A percentile compares a stretch with the other conserved stretches of the same genome.
phyloP scores from a whole-genome alignment of 2,113 vertebrate genomes.

The Calidris pygmaea region DNA sequence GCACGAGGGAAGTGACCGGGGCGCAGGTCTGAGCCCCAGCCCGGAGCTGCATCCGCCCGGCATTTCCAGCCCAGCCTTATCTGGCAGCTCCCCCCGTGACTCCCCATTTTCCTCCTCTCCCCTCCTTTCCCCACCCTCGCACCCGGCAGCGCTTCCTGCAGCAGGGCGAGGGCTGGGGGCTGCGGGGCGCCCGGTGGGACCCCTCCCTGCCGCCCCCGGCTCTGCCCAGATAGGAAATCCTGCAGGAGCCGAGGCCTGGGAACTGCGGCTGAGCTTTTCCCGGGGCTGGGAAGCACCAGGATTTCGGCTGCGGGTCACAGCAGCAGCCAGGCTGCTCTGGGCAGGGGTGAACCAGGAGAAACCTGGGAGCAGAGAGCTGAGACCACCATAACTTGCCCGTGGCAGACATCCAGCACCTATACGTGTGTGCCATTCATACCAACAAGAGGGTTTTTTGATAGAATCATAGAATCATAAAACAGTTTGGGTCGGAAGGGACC shows the following conservation, averaged over 20 bases:
- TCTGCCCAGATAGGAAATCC: slow-evolving; percentile 53
- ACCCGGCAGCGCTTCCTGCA: slow-evolving; percentile 27
- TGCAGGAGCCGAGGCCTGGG: slow-evolving; percentile 7
- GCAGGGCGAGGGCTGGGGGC: slow-evolving; percentile 33
- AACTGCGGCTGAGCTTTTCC: neutral
- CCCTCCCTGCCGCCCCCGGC: slow-evolving; percentile 4
- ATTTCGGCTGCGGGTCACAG: neutral
- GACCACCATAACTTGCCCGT: accelerated
- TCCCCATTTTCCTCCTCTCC: slow-evolving; percentile 36
- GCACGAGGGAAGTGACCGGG: slow-evolving; percentile 36
- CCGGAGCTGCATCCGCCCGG: slow-evolving; percentile 19
- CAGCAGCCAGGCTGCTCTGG: neutral
- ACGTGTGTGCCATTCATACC: neutral
- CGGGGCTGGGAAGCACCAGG: neutral
- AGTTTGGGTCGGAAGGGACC: neutral
- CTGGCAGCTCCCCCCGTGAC: neutral
- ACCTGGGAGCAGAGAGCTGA: neutral
- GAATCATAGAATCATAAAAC: neutral
- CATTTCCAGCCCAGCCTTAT: slow-evolving; percentile 16
- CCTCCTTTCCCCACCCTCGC: neutral
- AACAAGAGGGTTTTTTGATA: neutral
- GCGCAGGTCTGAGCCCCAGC: neutral
- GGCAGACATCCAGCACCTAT: neutral
- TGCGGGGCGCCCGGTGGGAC: neutral
- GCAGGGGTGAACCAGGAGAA: neutral